These are phyloP conservation scores for Syngnathus scovelli DNA, from an alignment of 2,113 vertebrate species.

Conservation along the genomic window DNA sequence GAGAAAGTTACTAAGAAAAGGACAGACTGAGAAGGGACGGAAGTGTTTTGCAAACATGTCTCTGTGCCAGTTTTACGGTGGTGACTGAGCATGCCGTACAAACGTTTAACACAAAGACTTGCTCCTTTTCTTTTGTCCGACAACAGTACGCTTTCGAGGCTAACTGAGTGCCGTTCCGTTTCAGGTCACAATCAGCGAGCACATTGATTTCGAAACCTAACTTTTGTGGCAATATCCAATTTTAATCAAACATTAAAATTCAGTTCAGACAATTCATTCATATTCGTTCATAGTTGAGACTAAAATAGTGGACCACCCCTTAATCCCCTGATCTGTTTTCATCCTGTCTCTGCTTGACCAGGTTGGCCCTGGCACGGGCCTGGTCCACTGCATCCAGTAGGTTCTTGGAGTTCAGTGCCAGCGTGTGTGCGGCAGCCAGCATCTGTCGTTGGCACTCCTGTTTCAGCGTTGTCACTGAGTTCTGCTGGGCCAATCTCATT, in stretches of 20 bases:
- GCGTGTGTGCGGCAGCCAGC: conserved; percentile 84
- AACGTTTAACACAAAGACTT: too few species aligned
- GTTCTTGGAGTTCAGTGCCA: conserved; percentile 93
- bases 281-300: too few species aligned
- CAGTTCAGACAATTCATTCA: not conserved
- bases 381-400: conserved; percentile 93
- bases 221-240: not conserved
- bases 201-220: too few species aligned
- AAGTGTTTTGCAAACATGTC: too few species aligned
- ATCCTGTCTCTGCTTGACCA: conserved; percentile 69
- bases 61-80: too few species aligned
- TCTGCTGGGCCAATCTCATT: conserved; percentile 94
- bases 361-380: conserved; percentile 78
- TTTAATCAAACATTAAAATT: not conserved
- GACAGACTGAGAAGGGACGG: too few species aligned
- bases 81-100: too few species aligned
- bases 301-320: not conserved
- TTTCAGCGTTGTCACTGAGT: conserved; percentile 81
- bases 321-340: conserved; percentile 46
- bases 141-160: too few species aligned
- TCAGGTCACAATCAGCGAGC: too few species aligned
- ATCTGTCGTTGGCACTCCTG: conserved; percentile 90
- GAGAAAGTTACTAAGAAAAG: too few species aligned
- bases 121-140: too few species aligned
- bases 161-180: too few species aligned